Conservation (phyloP, 2,888 invertebrate species). For the Neoaliturus tenellus region DNA sequence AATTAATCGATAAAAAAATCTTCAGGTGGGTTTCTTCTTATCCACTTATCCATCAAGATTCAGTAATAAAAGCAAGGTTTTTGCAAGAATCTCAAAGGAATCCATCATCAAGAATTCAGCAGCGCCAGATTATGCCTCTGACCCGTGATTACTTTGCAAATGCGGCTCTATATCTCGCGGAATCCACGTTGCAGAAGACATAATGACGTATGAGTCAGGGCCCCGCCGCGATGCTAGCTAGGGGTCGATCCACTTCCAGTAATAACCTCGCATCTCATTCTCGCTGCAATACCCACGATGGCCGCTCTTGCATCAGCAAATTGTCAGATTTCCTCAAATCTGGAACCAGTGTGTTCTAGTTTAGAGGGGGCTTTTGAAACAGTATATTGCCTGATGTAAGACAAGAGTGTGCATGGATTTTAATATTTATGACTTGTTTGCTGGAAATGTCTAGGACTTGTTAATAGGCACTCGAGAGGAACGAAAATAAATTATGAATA, state of each 20-base stretch:
- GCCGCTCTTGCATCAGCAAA: not conserved
- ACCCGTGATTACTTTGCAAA: not conserved
- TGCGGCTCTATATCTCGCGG: not conserved
- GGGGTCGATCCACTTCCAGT: constrained; percentile 2
- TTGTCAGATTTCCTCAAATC: not conserved
- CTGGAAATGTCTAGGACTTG: too few relatives aligned
- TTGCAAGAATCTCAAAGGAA: too few relatives aligned
- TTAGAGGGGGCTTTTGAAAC: too few relatives aligned
- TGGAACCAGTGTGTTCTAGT: not conserved
- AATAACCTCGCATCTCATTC: not conserved
- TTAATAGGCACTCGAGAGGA: too few relatives aligned
- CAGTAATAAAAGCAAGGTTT: too few relatives aligned
- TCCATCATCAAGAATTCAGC: not conserved
- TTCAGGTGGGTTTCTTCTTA: too few relatives aligned
- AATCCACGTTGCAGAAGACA: not conserved
- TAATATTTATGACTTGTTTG: too few relatives aligned
- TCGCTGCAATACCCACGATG: not conserved
- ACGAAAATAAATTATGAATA: too few relatives aligned
- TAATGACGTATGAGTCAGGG: not conserved
- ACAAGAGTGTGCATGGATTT: too few relatives aligned
- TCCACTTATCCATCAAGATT: too few relatives aligned
- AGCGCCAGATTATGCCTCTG: not conserved
- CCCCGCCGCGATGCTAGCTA: not conserved
- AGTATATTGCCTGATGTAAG: too few relatives aligned
- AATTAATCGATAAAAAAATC: too few relatives aligned